Conservation (phyloP, 2,888 invertebrate genomes). For the Apomyelois bistriatella region DNA sequence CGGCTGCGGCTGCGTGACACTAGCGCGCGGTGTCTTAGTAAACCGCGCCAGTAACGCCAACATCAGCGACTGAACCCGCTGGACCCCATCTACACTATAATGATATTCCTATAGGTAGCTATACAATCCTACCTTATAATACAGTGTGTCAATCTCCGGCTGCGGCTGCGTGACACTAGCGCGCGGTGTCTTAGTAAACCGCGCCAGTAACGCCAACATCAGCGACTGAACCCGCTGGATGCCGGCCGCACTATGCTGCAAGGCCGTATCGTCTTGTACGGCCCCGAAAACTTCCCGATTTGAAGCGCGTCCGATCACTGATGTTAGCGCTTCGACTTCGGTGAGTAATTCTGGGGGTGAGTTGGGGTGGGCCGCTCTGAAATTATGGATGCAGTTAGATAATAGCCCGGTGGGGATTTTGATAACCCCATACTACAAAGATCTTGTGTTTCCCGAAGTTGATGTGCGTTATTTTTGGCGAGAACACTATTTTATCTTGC, state of each 20-base stretch:
- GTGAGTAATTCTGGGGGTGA: constrained; percentile 83
- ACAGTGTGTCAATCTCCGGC: constrained; percentile 33
- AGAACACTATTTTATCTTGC: too few relatives aligned
- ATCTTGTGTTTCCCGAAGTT: too few relatives aligned
- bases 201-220: constrained; percentile 86
- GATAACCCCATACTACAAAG: too few relatives aligned
- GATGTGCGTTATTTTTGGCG: too few relatives aligned
- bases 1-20: constrained; percentile 4
- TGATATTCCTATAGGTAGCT: too few relatives aligned
- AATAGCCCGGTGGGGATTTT: too few relatives aligned
- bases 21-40: background rate
- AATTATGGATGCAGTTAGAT: background rate
- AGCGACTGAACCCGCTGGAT: constrained; percentile 85
- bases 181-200: constrained; percentile 79
- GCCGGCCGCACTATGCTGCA: constrained; percentile 75
- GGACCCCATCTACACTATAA: too few relatives aligned
- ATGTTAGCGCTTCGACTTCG: constrained; percentile 88
- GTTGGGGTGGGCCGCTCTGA: constrained; percentile 75
- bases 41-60: background rate
- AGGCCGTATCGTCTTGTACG: constrained; percentile 47
- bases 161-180: constrained; percentile 19
- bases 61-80: background rate
- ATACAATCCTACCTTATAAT: constrained; percentile 45
- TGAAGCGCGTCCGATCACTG: constrained; percentile 85
- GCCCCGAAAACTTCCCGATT: constrained; percentile 66